Base-by-base conservation (phyloP, 2,797 vertebrate genomes). In the Trachops cirrhosus region DNA sequence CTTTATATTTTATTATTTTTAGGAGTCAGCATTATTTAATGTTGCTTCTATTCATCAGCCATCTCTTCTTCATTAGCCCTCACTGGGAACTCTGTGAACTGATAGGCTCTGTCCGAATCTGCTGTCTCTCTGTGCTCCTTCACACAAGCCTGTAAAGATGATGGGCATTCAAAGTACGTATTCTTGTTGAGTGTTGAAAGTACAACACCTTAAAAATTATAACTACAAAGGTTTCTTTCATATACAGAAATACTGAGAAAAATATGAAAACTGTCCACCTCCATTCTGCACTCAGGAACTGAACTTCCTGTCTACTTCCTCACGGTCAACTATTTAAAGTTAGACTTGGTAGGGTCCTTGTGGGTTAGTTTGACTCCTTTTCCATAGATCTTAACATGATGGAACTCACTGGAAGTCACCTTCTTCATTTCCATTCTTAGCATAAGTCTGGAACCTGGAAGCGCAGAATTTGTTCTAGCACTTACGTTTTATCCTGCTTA, bases 221-320 rank as follows among this genome's bases (percentile, higher is more conserved):
- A 78, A 32, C 34, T 83, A 19, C 83, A 74, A 79, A 90, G 32
- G 87, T n/a, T 34, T n/a, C 5, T 78, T 82, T 59, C 34, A 73
- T 34, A 50, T 57, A 16, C 24, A 59, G 73, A 87, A 73, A 59
- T 29, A 21, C 26, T 44, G 26, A 32, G 15, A 67, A 19, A 19
- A 80, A 29, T 54, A 18, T 2, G 9, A 39, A 89, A 57, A 59
- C 6, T 4, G 18, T 10, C 75, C 6, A n/a, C 8, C 73, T 79
- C 8, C 5, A 8, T 52, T 70, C 39, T 16, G n/a, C 6, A 48
- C 39, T 71, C 18, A 19, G 18, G 12, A 50, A 46, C 39, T 50
- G 37, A 68, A 16, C 26, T 83, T n/a, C 10, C 77, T 46, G 44
- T 64, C 70, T 21, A 41, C 15, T 54, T 78, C 74, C 46, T 80